phyloP scores from a whole-genome alignment of 1,140 invertebrate genomes.

The Drosophila melanica region DNA sequence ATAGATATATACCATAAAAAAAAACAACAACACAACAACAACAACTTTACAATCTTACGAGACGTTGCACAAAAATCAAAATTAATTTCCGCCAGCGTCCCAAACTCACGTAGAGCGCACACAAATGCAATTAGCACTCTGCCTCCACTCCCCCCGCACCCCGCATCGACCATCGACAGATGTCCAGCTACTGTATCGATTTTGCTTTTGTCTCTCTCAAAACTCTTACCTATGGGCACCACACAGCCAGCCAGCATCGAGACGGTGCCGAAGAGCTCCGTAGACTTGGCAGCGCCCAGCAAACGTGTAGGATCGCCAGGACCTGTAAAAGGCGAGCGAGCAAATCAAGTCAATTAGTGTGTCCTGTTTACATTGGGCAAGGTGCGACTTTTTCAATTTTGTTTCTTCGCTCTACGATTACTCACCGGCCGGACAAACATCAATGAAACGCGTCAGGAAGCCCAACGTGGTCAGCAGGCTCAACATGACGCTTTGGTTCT shows the following conservation, averaged over 20 bases:
- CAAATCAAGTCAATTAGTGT: conserved; percentile 26
- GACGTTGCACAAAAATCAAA: conserved; percentile 52
- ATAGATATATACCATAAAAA: conserved; percentile 47
- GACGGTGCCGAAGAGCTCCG: conserved; percentile 81
- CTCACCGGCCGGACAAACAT: conserved; percentile 80
- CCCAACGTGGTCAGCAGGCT: conserved; percentile 78
- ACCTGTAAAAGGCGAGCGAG: conserved; percentile 48
- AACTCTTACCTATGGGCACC: conserved; percentile 69
- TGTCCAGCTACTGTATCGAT: background rate
- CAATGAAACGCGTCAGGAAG: conserved; percentile 79
- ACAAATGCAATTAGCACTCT: conserved; percentile 69
- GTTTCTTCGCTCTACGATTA: background rate
- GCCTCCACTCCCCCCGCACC: background rate
- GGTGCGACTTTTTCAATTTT: conserved; percentile 46
- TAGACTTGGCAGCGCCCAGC: conserved; percentile 72
- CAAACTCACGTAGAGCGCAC: conserved; percentile 67
- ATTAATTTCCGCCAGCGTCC: conserved; percentile 75
- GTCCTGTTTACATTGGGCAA: conserved; percentile 44
- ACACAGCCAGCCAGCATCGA: conserved; percentile 74
- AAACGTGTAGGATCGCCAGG: conserved; percentile 81
- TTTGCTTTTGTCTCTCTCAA: conserved; percentile 31
- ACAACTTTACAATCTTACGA: conserved; percentile 17
- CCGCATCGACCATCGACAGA: too few relatives aligned
- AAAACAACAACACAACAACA: background rate
- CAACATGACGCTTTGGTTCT: conserved; percentile 79